phyloP scores from a whole-genome alignment of 2,888 invertebrate genomes.

The Sinotaia quadrata region DNA sequence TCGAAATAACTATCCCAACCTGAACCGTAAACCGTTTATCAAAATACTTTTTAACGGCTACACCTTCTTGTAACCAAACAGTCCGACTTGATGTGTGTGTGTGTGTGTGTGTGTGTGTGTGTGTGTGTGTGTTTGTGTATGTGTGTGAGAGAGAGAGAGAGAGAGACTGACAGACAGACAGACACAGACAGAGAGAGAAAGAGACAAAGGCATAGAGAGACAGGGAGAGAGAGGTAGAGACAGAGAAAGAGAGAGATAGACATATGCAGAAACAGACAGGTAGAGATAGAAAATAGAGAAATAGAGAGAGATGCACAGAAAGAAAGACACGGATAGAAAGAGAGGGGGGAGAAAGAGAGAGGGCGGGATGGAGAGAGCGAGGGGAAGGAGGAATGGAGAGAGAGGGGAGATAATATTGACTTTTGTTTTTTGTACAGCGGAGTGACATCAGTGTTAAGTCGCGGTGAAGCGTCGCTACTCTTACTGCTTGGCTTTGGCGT shows the following conservation, averaged over 20 bases:
- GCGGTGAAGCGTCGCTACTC: conserved; percentile 18
- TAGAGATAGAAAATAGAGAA: too few relatives aligned
- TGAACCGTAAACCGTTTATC: too few relatives aligned
- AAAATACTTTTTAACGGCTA: too few relatives aligned
- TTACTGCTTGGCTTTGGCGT: conserved; percentile 24
- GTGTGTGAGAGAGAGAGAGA: conserved; percentile 13
- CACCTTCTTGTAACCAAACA: too few relatives aligned
- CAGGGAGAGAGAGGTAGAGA: background rate
- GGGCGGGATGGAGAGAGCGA: background rate
- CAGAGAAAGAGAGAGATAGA: conserved; percentile 19
- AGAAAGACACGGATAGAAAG: background rate
- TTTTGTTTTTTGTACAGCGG: background rate
- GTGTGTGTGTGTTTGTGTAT: conserved; percentile 3
- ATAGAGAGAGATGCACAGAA: background rate
- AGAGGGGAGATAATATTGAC: background rate
- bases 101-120: conserved; percentile 1
- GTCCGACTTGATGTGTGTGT: background rate
- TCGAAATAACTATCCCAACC: too few relatives aligned
- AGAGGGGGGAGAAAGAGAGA: background rate
- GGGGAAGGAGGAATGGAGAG: background rate
- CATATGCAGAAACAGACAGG: too few relatives aligned
- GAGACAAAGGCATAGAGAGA: background rate
- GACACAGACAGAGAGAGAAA: background rate
- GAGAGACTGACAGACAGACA: conserved; percentile 3
- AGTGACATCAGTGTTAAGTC: conserved; percentile 4